phyloP scores from a whole-genome alignment of 1,140 invertebrate species.

The Cephus cinctus region DNA sequence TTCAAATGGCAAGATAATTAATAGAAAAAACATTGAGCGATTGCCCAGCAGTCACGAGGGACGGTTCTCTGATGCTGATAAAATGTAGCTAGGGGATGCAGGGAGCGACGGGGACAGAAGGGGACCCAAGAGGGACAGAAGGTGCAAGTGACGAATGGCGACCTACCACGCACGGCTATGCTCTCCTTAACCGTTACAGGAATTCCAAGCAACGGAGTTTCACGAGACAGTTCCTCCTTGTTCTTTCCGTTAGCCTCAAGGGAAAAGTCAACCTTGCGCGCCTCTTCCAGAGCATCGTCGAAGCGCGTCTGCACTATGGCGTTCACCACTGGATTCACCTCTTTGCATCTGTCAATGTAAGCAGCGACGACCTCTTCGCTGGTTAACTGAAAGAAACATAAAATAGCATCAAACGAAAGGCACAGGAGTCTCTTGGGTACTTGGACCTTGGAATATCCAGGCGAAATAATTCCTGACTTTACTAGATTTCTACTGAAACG shows the following conservation, averaged over 20 bases:
- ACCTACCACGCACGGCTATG: constrained; percentile 62
- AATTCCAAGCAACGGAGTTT: constrained; percentile 65
- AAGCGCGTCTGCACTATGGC: constrained; percentile 68
- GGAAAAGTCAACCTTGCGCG: constrained; percentile 54
- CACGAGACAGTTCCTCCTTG: constrained; percentile 51
- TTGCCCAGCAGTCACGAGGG: no score
- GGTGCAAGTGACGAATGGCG: no score
- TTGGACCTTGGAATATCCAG: no score
- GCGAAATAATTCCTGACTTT: not conserved
- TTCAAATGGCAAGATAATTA: no score
- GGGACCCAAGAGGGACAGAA: no score
- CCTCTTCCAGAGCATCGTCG: constrained; percentile 62
- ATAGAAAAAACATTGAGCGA: no score
- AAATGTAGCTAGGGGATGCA: no score
- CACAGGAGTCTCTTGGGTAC: not conserved
- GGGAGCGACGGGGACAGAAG: no score
- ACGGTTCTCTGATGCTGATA: no score
- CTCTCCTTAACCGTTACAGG: constrained; percentile 71
- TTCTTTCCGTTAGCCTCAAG: constrained; percentile 46
- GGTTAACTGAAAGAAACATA: constrained; percentile 48
- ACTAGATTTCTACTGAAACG: constrained; percentile 24
- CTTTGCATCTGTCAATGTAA: constrained; percentile 64
- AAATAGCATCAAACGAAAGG: not conserved
- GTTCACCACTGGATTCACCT: constrained; percentile 71
- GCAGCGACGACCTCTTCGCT: constrained; percentile 63